Base-by-base conservation (phyloP, 2,888 invertebrate species). In the Phyllotreta cruciferae region DNA sequence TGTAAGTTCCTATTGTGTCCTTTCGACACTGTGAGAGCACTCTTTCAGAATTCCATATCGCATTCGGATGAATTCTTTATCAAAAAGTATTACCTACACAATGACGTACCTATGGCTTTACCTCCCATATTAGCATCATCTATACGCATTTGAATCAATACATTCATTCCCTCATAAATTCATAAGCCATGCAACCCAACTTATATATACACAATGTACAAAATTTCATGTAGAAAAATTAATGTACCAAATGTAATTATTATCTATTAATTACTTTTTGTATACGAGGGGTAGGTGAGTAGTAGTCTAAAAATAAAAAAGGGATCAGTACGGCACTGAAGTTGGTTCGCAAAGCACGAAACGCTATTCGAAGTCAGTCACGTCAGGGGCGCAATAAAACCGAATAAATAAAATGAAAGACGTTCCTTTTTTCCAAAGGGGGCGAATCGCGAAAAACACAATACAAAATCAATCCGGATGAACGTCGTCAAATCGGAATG, bases 331-430 rank as follows among this genome's bases (percentile, higher is more conserved):
- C 41, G 52, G 41, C 9, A 55, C 24, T 38, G 45, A 14, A 56
- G 52, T 56, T 50, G 54, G 57, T 56, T 36, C 13, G 8, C 10
- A 56, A 42, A 42, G 45, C 44, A 35, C 35, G 53, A 39, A 45
- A 24, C 39, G 44, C 63, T 52, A 3, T 52, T 44, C 34, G 56
- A 60, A 64, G 52, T 64, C 60, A 41, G 56, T 53, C 60, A 60
- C 60, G 64, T 55, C 24, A 56, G 39, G 53, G 39, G 34, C 52
- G 56, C 1, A 60, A 60, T 64, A 56, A 56, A 45, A 52, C 24
- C 52, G 64, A 60, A 64, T 64, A 53, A 60, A 60, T 64, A 60
- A 56, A 64, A 60, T 56, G 47, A 45, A 34, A 56, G 36, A 38
- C 44, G 52, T 36, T 11, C 44, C 24, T 47, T 56, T 50, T 49